Base-by-base conservation (phyloP, 2,888 invertebrate species). In the Boloria euphrosyne region DNA sequence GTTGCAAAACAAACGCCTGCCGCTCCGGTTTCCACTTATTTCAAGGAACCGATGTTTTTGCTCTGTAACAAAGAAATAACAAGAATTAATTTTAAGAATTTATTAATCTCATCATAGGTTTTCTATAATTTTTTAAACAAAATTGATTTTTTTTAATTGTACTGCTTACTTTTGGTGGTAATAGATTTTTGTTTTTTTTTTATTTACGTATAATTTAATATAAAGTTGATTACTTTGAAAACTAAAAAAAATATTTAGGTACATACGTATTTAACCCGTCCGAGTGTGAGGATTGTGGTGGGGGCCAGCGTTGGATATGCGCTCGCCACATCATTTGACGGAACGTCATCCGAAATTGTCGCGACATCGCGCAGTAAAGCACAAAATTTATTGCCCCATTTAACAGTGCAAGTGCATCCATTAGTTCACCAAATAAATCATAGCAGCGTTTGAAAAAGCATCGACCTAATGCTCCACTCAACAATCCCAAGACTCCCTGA, bases 301-400 rank as follows among this genome's bases (percentile, higher is more conserved):
- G 88, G 0, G 88, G 87, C 87, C 89, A 90, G 50, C 82, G 82
- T 66, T 89, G 86, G 16, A 89, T 73, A 18, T 93, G 93, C 16
- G 93, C 89, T 72, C 89, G 80, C 82, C 87, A 82, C 83, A 91
- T 83, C 80, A 92, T 78, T 78, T 90, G 90, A 1, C 91, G 85
- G 68, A 92, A 92, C 18, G 91, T 90, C 84, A 86, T 88, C 1
- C 98, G 94, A 85, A 98, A 98, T 93, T 98, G 98, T 71, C 96
- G 94, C 71, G 97, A 98, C 98, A 98, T 98, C 54, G 96, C 94
- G 81, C 98, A 98, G 83, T 98, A 98, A 31, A 98, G 93, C 64
- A 98, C 96, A 83, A 98, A 98, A 88, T 98, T 98, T 73, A 98
- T 96, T 6, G 97, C 96, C 2, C 98, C 97, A 85, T 98, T 98